Base-by-base conservation (phyloP, 2,888 invertebrate genomes). In the Apoda limacodes region DNA sequence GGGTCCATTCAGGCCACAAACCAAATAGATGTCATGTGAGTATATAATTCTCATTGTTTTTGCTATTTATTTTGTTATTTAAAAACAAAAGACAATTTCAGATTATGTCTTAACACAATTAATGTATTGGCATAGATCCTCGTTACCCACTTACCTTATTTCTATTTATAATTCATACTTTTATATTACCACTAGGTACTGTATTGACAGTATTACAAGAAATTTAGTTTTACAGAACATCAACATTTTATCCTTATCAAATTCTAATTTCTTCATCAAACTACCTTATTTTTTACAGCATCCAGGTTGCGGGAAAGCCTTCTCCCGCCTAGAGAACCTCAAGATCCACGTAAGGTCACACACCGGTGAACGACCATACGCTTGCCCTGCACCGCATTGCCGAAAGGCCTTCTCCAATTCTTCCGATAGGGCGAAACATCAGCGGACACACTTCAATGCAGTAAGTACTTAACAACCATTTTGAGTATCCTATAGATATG, bases 391-490 rank as follows among this genome's bases (percentile, higher is more conserved):
- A 45, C 87, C 90, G 1, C 92, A 92, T 30, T 99, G 98, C 66
- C 82, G 88, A 25, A 98, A 99, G 68, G 95, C 98, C 2, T 99
- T 99, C 80, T 97, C 96, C 55, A 99, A 99, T 71, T 98, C 98
- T 39, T 98, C 97, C 1, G 99, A 99, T 64, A 82, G 98, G 29
- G 98, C 98, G 5, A 99, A 99, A 70, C 99, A 99, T 75, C 98
- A 98, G 78, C 82, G 98, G 50, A 99, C 98, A 1, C 99, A 99
- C 74, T 95, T 96, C 48, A 97, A 98, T 71, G 95, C 96, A 63
- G 98, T 98, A 83, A 87, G 89, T 85, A 29, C 5, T 27, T 28
- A n/a, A n/a, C n/a, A n/a, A n/a, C n/a, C n/a, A 15, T 13, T 19
- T n/a, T n/a, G n/a, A n/a, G n/a, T n/a, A n/a, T n/a, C n/a, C n/a